These are phyloP conservation scores for Tetrapedia diversipes DNA, from an alignment of 2,888 invertebrate genomes.

Conservation along the genomic window DNA sequence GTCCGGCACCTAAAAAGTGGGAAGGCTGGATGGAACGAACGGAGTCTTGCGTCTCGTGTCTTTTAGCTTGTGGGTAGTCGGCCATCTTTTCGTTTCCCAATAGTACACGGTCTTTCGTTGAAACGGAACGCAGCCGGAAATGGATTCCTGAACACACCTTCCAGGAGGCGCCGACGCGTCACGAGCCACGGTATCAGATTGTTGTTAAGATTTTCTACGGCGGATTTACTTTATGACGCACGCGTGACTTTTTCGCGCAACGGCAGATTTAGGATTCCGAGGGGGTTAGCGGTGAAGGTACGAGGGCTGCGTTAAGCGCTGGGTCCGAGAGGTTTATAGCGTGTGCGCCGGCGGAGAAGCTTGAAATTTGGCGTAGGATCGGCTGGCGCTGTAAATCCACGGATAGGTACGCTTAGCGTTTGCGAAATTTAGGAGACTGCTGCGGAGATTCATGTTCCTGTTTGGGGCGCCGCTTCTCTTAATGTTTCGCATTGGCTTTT, in stretches of 20 bases:
- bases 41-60: no score
- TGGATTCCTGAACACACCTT: background rate
- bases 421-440: slow-evolving; percentile 4
- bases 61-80: no score
- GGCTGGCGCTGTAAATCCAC: background rate
- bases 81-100: no score
- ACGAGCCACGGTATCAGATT: slow-evolving; percentile 6
- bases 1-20: no score
- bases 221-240: slow-evolving; percentile 18
- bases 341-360: background rate
- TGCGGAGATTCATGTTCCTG: background rate
- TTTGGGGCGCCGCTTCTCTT: background rate
- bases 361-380: slow-evolving; percentile 13
- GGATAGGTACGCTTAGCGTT: background rate
- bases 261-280: slow-evolving; percentile 2
- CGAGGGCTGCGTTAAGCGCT: background rate
- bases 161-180: background rate
- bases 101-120: no score
- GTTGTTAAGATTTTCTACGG: slow-evolving; percentile 25
- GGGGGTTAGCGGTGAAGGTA: no score
- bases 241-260: slow-evolving; percentile 13
- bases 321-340: background rate
- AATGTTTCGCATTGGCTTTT: background rate
- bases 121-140: background rate
- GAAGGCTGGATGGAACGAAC: no score